Evolutionary conservation across 2,888 invertebrate species (phyloP).

Genomic region (Caenorhabditis becei): DNA sequence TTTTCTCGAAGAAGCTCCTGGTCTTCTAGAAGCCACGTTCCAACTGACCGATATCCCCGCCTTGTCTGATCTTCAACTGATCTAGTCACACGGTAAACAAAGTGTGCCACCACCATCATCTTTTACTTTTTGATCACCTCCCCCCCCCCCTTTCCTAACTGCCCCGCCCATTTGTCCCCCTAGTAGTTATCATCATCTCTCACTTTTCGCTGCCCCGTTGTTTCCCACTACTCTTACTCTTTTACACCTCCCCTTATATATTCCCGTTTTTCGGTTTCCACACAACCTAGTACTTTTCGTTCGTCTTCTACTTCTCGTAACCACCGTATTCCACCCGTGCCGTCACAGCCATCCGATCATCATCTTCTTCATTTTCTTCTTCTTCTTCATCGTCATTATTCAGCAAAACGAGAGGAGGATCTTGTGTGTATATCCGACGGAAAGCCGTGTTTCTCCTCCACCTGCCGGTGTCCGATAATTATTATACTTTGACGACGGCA

Average conservation of each 20-base stretch:
- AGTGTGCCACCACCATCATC: constrained; percentile 18
- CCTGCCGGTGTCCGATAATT: constrained; percentile 5
- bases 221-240: constrained; percentile 29
- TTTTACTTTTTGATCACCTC: constrained; percentile 15
- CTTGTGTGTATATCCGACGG: constrained; percentile 13
- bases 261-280: constrained; percentile 15
- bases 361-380: not conserved
- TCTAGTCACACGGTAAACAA: constrained; percentile 12
- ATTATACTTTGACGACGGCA: constrained; percentile 11
- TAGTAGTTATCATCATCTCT: constrained; percentile 22
- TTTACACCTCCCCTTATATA: constrained; percentile 30
- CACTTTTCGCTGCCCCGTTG: not conserved
- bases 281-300: constrained; percentile 3
- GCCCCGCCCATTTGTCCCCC: constrained; percentile 33
- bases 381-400: constrained; percentile 7
- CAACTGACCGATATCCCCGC: not conserved
- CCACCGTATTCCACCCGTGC: not conserved
- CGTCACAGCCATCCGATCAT: constrained; percentile 17
- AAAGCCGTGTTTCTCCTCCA: not conserved
- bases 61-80: not conserved
- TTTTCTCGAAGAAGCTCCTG: no score
- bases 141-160: not conserved
- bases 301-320: constrained; percentile 10
- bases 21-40: no score
- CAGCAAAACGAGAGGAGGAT: not conserved